Base-by-base conservation (phyloP, 2,113 vertebrate species). In the Euleptes europaea region DNA sequence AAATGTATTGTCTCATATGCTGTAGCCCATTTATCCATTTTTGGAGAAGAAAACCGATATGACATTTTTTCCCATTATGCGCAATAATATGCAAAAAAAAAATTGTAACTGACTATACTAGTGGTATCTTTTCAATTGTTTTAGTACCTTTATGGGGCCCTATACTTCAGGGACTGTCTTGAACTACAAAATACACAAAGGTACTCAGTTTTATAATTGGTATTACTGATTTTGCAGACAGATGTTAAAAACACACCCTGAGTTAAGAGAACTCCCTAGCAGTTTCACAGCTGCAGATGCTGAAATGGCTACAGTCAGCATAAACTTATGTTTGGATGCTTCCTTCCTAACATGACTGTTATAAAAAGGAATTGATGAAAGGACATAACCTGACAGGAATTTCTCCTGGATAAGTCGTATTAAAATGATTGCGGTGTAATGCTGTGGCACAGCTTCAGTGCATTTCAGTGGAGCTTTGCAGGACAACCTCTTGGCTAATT, bases 241-340 rank as follows among this genome's bases (percentile, higher is more conserved):
- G 92, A 92, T 94, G 93, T 94, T 88, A 91, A 94, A 91, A 44
- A 91, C 89, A 85, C 35, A 28, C 47, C 67, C 33, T 17, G 89
- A 90, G 92, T 92, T 86, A 85, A 44, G 91, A 90, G 33, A 92
- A 89, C 69, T 95, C 88, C 91, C 78, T 77, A 88, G 89, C 93
- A 93, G 90, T 84, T 82, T 79, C 89, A 88, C 93, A 95, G 94
- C 94, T 95, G 94, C 91, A 93, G 87, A 93, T 88, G 84, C 88
- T 90, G 72, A 81, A 85, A 84, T 86, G 83, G 82, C 89, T 90
- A 78, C 85, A 80, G 77, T 79, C 88, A 92, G 84, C 86, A 89
- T 90, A 82, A 89, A 87, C 90, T 76, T 92, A 87, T 91, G 82
- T 81, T 91, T 69, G 84, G 89, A 93, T 74, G 67, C 86, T 92